Percentiles rank a stretch among this genome's conserved stretches.
These are phyloP conservation scores for Eulemur rubriventer DNA, from an alignment of 2,797 vertebrate genomes.

Conservation along the genomic window DNA sequence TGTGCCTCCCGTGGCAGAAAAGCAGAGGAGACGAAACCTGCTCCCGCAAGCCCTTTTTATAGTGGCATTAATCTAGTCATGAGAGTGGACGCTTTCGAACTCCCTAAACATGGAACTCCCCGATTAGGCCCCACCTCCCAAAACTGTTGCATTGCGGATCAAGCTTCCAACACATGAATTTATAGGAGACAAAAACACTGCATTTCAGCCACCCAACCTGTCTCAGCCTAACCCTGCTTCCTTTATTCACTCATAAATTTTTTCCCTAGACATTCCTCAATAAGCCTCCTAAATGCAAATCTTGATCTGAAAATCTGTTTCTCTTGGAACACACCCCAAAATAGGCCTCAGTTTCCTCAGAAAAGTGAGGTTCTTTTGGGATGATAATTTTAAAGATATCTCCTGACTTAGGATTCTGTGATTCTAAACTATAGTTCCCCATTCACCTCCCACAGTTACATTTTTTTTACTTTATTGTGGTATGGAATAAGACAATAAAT, in stretches of 20 bases:
- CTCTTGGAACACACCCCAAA: background rate
- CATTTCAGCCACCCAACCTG: background rate
- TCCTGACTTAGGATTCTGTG: background rate
- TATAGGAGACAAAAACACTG: background rate
- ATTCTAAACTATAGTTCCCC: background rate
- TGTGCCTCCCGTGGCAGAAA: background rate
- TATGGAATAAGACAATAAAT: background rate
- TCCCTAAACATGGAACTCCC: background rate
- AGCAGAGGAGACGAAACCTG: background rate
- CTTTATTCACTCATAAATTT: background rate
- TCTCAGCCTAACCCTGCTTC: background rate
- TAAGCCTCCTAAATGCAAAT: background rate
- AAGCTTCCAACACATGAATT: background rate
- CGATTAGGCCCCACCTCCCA: background rate
- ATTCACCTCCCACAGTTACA: background rate
- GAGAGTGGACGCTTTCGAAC: background rate
- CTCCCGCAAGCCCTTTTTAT: background rate
- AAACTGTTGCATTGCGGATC: background rate
- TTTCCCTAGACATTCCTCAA: background rate
- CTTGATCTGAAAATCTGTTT: background rate
- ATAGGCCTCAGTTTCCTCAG: background rate
- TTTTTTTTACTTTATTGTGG: background rate
- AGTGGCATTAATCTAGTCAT: background rate
- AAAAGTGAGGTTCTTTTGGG: background rate
- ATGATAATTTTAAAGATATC: background rate